Evolutionary conservation across 2,113 vertebrate species (phyloP), one percentile per base, ranked within the genome.

Genomic region (Labeo rohita): DNA sequence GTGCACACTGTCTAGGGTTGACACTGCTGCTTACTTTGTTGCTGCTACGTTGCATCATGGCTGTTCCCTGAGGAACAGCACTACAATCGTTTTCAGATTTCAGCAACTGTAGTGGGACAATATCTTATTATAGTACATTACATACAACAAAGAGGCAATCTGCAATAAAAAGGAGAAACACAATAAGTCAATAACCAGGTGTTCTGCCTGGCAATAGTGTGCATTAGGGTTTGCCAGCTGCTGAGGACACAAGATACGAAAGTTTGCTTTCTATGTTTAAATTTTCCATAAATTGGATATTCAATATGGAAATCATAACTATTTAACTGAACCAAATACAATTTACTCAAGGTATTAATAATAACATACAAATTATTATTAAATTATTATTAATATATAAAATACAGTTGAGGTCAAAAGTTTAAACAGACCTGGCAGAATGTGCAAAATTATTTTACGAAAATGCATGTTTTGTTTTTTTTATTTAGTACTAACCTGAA

Each of bases 21-120:
- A 56, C 75, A 11, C 52, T 56, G 50, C 15, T 36, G 50, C 16
- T 56, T 18, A 34, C 10, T 76, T 49, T 52, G 47, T 76, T 56
- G 50, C 50, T 3, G 75, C 43, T 23, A 43, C 3, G 10, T 79
- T 79, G 76, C 76, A 79, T 79, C 76, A 79, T 79, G 18, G 54
- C 54, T 59, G 11, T 23, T 61, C 18, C 77, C 36, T n/a, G 6
- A 79, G 54, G 16, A 61, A 8, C 11, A n/a, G 18, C 21, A n/a
- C 52, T 2, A 43, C 23, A 56, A 56, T 18, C 13, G 3, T 21
- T 54, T 77, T 56, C 50, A 8, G 50, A 77, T 54, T 77, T 56
- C 49, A 52, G 47, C 74, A 76, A 52, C 23, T 76, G 23, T 34
- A 47, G 47, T 50, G 47, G 2, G 45, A 75, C 73, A 49, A 28